Conservation (phyloP, 1,140 invertebrate genomes). For the Lordiphosa stackelbergi region DNA sequence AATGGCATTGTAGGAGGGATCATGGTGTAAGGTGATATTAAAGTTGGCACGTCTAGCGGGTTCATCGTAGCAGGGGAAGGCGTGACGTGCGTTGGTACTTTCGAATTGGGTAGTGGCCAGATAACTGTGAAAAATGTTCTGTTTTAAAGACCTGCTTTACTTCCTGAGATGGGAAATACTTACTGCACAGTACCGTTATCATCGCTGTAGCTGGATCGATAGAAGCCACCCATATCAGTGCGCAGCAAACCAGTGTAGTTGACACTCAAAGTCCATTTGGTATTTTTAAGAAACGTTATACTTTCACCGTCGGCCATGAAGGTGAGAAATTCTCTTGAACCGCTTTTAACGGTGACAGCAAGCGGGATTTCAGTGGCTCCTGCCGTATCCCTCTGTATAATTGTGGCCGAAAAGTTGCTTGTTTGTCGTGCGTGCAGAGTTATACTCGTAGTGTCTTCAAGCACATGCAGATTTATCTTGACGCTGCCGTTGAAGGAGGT, state of each 20-base stretch:
- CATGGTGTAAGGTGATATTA: slow-evolving; percentile 82
- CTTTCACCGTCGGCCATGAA: slow-evolving; percentile 34
- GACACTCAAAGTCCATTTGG: slow-evolving; percentile 78
- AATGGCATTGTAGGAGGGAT: slow-evolving; percentile 80
- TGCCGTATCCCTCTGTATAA: slow-evolving; percentile 27
- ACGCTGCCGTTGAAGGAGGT: slow-evolving; percentile 80
- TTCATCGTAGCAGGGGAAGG: slow-evolving; percentile 94
- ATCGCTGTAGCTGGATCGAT: slow-evolving; percentile 85
- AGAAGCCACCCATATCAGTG: slow-evolving; percentile 85
- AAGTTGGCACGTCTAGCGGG: slow-evolving; percentile 89
- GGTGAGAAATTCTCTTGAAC: slow-evolving; percentile 55
- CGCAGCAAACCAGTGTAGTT: slow-evolving; percentile 79
- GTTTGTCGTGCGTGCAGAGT: slow-evolving; percentile 78
- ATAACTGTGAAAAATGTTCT: slow-evolving; percentile 78
- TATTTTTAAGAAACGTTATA: slow-evolving; percentile 75
- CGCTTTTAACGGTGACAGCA: not conserved
- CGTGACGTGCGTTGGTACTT: slow-evolving; percentile 86
- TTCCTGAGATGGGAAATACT: slow-evolving; percentile 66
- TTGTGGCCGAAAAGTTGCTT: slow-evolving; percentile 30
- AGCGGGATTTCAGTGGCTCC: slow-evolving; percentile 11
- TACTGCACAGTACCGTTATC: slow-evolving; percentile 78
- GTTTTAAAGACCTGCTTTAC: not conserved
- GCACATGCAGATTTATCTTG: slow-evolving; percentile 78
- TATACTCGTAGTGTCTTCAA: slow-evolving; percentile 70
- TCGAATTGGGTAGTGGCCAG: slow-evolving; percentile 89